Base-by-base conservation (phyloP, 37 sponge, comb jelly and placozoan species). In the Geodia barretti region DNA sequence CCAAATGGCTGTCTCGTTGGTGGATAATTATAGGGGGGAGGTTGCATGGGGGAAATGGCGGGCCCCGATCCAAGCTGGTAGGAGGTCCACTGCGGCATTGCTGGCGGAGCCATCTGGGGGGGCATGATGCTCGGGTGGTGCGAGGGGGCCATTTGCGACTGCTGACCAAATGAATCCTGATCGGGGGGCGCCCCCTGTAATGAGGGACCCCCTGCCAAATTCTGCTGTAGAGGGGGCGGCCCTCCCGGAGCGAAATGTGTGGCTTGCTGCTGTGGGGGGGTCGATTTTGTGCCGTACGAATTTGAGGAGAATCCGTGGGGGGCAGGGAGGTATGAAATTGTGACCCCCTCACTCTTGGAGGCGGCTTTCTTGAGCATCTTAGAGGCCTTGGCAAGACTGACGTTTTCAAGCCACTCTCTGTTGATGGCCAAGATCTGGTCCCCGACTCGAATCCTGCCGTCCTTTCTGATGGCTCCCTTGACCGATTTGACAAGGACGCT, bases 351-450 rank as follows among this genome's bases (percentile, higher is more conserved):
- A 31, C 43, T 36, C 35, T 78, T 78, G 0, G 69, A 29, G 23
- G 84, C 62, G 31, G 83, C 89, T 59, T 73, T 77, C 42, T 78
- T 88, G 30, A 88, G 41, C 2, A 78, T 72, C 11, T 38, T 41
- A 78, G 86, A 80, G 25, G 83, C 90, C 60, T 92, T 85, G 3
- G 41, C 14, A 31, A 85, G 59, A 54, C 66, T 77, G 9, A 77
- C 26, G 3, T 93, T 90, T 11, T 74, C 84, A 59, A 95, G 59
- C 3, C 61, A 41, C 29, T 92, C 80, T 0, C 87, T 73, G 41
- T 95, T 95, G 69, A 95, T 88, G 30, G 82, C 83, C 32, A 89
- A 60, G n/a, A 95, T 95, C 28, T 82, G 39, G 66, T 95, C 95
- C 1, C 95, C 95, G 0, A 86, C 87, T 65, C 90, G 39, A 30